phyloP scores from a whole-genome alignment of 2,888 invertebrate species.

The Chalcis sispes region DNA sequence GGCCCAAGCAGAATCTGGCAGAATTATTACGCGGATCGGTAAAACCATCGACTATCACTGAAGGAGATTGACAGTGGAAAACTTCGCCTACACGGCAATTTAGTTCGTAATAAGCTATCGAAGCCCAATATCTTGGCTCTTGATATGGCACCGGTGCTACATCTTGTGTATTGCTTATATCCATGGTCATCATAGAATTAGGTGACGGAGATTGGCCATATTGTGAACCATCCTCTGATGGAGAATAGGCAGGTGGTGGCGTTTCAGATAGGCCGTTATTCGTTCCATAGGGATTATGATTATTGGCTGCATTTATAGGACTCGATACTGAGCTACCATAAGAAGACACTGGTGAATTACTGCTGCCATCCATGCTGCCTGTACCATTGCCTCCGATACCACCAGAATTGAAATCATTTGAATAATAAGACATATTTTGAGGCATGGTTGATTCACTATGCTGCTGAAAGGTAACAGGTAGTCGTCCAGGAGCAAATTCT shows the following conservation, averaged over 20 bases:
- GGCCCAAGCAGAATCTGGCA: conserved; percentile 97
- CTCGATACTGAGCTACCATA: conserved; percentile 80
- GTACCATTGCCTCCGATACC: conserved; percentile 60
- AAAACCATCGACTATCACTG: conserved; percentile 98
- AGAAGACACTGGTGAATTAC: conserved; percentile 80
- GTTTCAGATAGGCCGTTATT: conserved; percentile 85
- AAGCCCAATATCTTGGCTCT: conserved; percentile 98
- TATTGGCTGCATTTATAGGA: conserved; percentile 79
- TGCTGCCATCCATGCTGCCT: conserved; percentile 67
- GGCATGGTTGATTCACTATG: conserved; percentile 93
- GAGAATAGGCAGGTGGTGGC: conserved; percentile 96
- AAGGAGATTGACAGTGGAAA: conserved; percentile 93
- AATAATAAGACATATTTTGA: conserved; percentile 92
- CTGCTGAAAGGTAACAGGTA: conserved; percentile 90
- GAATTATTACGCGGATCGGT: conserved; percentile 98
- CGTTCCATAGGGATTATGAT: conserved; percentile 84
- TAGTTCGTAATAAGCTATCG: conserved; percentile 99
- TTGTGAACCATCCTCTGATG: conserved; percentile 88
- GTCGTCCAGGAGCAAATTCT: conserved; percentile 95
- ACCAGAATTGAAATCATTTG: conserved; percentile 84
- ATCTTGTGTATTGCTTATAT: conserved; percentile 80
- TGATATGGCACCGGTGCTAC: conserved; percentile 93
- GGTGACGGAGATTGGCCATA: conserved; percentile 78
- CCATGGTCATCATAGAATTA: conserved; percentile 76
- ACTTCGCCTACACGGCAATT: conserved; percentile 98